These are phyloP conservation scores for Atherinosoma microstoma DNA, from an alignment of 2,797 vertebrate species.

Conservation along the genomic window DNA sequence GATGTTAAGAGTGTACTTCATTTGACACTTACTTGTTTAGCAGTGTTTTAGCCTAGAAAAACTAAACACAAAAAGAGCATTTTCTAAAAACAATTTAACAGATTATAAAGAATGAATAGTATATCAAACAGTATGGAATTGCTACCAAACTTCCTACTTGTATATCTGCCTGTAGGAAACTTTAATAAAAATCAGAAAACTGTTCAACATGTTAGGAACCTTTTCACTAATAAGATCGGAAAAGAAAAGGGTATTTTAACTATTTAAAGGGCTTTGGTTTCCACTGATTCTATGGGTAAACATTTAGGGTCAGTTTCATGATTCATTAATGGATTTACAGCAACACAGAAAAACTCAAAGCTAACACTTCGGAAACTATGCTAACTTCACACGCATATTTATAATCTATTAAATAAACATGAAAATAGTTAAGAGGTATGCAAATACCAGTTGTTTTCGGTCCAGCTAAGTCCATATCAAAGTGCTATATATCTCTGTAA, in stretches of 20 bases:
- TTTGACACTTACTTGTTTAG: background rate
- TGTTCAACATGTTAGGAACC: background rate
- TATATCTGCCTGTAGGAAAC: background rate
- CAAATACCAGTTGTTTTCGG: constrained; percentile 48
- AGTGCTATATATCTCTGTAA: constrained; percentile 7
- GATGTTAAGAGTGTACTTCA: background rate
- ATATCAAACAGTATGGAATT: background rate
- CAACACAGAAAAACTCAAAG: background rate
- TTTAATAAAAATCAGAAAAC: background rate
- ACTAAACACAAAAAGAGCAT: background rate
- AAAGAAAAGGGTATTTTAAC: background rate
- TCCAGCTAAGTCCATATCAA: background rate
- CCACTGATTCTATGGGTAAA: background rate
- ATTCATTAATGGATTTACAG: background rate
- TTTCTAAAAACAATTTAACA: background rate
- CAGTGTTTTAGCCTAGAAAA: background rate
- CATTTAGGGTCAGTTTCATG: background rate
- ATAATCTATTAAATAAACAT: background rate
- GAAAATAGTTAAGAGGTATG: background rate
- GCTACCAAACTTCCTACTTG: background rate
- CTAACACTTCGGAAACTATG: background rate
- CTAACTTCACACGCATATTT: background rate
- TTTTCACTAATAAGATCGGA: too few relatives aligned
- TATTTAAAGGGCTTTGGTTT: background rate
- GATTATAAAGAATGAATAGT: background rate